These are phyloP conservation scores for Gambusia yucatana DNA, from an alignment of 2,797 vertebrate genomes.

Conservation along the genomic window DNA sequence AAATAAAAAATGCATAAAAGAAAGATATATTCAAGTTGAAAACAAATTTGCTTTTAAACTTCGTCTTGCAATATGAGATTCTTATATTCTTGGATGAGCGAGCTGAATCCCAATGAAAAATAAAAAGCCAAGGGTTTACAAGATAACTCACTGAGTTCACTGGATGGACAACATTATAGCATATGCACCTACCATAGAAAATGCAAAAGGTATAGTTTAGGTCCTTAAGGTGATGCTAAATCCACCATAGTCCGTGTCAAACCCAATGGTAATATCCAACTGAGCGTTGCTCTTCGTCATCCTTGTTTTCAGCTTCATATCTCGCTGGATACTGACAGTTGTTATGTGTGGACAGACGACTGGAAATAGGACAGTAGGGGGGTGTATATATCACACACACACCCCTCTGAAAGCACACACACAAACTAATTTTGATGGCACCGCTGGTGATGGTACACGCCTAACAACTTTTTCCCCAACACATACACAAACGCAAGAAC, in stretches of 20 bases:
- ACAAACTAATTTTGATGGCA: constrained; percentile 62
- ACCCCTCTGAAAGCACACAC: constrained; percentile 42
- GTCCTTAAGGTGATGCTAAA: constrained; percentile 44
- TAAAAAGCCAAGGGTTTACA: neutral
- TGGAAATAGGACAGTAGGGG: constrained; percentile 70
- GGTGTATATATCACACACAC: constrained; percentile 64
- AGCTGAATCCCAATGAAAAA: neutral
- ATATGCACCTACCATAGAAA: constrained; percentile 63
- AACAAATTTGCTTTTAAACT: neutral
- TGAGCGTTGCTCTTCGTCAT: constrained; percentile 36
- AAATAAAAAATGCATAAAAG: constrained; percentile 16
- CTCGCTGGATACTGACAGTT: constrained; percentile 68
- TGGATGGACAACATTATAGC: constrained; percentile 22
- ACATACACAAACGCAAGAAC: constrained; percentile 21
- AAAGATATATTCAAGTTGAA: constrained; percentile 19
- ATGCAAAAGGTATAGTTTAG: constrained; percentile 40
- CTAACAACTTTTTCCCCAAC: constrained; percentile 44
- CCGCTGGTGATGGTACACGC: constrained; percentile 34
- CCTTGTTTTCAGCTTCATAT: constrained; percentile 64
- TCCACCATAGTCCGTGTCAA: constrained; percentile 55
- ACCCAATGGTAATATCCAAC: constrained; percentile 56
- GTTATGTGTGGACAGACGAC: constrained; percentile 69
- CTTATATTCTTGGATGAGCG: neutral
- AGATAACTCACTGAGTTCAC: neutral
- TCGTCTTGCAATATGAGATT: neutral